These are phyloP conservation scores for Metridium senile DNA, from an alignment of 92 coral and sea anemone genomes.

Conservation along the genomic window DNA sequence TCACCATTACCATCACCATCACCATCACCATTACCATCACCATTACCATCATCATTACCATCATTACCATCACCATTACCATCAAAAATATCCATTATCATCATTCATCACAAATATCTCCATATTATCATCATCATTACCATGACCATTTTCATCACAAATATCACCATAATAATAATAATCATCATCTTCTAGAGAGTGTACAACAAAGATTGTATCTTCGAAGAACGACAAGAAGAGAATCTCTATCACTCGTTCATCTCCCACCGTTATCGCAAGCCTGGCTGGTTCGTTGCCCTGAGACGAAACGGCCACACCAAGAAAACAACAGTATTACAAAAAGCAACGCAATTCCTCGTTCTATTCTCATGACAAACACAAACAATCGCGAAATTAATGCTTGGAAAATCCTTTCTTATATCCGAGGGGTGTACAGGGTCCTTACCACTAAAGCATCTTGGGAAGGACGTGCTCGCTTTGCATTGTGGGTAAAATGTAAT, in stretches of 20 bases:
- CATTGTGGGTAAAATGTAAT: not conserved
- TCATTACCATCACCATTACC: not conserved
- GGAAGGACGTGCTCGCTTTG: not conserved
- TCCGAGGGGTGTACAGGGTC: too few species aligned
- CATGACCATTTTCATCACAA: not conserved
- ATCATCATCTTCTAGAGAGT: not conserved
- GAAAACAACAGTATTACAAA: conserved; percentile 38
- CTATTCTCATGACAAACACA: conserved; percentile 14
- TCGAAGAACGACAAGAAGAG: conserved; percentile 35
- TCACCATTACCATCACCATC: not conserved
- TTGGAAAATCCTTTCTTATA: not conserved
- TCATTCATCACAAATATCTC: not conserved
- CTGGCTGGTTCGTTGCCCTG: conserved; percentile 35
- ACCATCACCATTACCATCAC: not conserved
- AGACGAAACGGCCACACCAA: conserved; percentile 37
- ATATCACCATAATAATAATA: not conserved
- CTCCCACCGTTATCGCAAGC: conserved; percentile 30
- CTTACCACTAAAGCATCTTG: not conserved
- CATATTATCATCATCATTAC: not conserved
- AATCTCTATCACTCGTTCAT: conserved; percentile 40
- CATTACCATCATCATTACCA: not conserved
- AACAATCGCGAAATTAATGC: not conserved
- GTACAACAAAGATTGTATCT: conserved; percentile 17
- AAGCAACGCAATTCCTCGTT: conserved; percentile 35
- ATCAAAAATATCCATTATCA: not conserved